Base-by-base conservation (phyloP, 2,888 invertebrate species). In the Phengaris alcon region DNA sequence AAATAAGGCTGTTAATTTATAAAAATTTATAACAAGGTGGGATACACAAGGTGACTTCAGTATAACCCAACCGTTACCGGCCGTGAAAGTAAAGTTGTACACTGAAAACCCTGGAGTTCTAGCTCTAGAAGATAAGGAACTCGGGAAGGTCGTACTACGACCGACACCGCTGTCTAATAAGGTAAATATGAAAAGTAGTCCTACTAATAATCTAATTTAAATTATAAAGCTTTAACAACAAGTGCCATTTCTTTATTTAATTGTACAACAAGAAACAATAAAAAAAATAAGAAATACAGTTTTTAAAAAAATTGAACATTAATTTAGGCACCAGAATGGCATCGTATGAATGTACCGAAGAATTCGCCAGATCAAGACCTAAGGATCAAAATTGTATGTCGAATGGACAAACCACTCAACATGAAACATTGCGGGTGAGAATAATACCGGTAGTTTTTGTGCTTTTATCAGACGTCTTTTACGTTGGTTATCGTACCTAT, bases 11-110 rank as follows among this genome's bases (percentile, higher is more conserved):
- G 64, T 44, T 35, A 44, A 51, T 75, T 68, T n/a, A 8, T 52
- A 54, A 44, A 9, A 48, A 7, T 51, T 1, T 73, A 10, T 68
- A 59, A 46, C n/a, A 77, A 98, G 98, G 96, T 99, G 99, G 99
- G 99, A 99, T 86, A 99, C 99, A 0, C 99, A 99, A 94, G 99
- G 99, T 75, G 99, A 99, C 92, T 99, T 99, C 91, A 97, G 98
- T 81, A 99, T 99, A 75, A 98, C 98, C 78, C 98, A 99, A 88
- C 98, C 99, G 1, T 94, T 99, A 78, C 99, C 99, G 68, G 96
- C 97, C 35, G 99, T 99, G 15, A 99, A 99, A 94, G 97, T 99
- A 6, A 99, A 99, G 90, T 93, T 99, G 54, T 99, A 98, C 88
- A 99, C 99, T 0, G 99, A 99, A 93, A 99, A 98, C 88, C 98